These are phyloP conservation scores for Chionomys nivalis DNA, from an alignment of 2,113 vertebrate species.

Conservation along the genomic window DNA sequence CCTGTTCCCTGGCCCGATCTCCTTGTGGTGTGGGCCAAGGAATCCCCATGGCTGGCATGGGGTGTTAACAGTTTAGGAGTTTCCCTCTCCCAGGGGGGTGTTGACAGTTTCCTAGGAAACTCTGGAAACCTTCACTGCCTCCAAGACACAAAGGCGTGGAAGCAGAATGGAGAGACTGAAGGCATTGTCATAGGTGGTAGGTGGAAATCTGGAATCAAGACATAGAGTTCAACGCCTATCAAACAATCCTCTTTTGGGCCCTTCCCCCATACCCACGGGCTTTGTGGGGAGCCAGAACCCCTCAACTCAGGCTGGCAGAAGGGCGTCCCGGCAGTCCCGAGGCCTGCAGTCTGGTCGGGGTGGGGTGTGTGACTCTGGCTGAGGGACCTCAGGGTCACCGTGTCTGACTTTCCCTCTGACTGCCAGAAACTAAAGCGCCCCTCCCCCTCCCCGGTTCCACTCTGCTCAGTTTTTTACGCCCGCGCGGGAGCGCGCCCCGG, in stretches of 20 bases:
- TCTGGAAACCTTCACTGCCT: slow-evolving; percentile 29
- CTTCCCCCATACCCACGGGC: neutral
- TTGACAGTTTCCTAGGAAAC: slow-evolving; percentile 62
- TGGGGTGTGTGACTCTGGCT: neutral
- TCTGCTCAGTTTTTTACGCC: neutral
- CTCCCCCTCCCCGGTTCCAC: neutral
- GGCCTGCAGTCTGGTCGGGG: neutral
- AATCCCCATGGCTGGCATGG: neutral
- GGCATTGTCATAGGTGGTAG: neutral
- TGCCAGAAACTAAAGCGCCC: neutral
- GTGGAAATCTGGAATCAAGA: neutral
- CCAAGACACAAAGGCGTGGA: neutral
- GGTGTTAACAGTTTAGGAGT: slow-evolving; percentile 12
- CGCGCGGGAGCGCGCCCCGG: neutral
- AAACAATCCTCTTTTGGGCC: neutral
- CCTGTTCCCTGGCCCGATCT: neutral
- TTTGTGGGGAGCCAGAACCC: neutral
- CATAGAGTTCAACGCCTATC: neutral
- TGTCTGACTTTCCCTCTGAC: neutral
- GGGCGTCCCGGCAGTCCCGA: neutral
- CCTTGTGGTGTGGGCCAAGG: neutral
- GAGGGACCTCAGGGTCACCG: neutral
- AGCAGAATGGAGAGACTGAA: neutral
- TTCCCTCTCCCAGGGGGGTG: slow-evolving; percentile 30
- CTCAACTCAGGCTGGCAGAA: neutral